Evolutionary conservation across 2,888 invertebrate species (phyloP), one percentile per base, ranked within the genome.

Genomic region (Rhorus exstirpatorius): DNA sequence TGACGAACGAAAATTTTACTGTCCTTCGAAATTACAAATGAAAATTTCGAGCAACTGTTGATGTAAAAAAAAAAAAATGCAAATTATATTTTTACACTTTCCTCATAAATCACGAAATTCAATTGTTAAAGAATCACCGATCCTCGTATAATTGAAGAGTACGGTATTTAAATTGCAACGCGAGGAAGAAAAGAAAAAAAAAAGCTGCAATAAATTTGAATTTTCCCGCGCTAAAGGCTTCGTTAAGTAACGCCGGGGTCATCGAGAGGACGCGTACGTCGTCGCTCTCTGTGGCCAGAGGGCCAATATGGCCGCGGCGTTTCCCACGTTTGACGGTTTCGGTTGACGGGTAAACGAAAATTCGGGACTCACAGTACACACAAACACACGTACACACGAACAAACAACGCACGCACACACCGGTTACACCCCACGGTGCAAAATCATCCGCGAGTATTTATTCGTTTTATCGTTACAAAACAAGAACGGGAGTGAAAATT

Each of bases 311-410:
- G 91, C 90, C 87, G 86, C 79, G 76, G 87, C 85, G 86, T 88
- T 88, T 89, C 88, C 80, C 84, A 87, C 89, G 88, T 90, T 91
- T 91, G 91, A 90, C 89, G 90, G 90, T 85, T 89, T 87, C 84
- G 79, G 76, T 61, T 84, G 83, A 83, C 83, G 81, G 81, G 75
- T 79, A 81, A 77, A 80, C 72, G 76, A 86, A 86, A 88, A 88
- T 87, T 87, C 85, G 85, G 88, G 89, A 87, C 89, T 89, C 88
- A 88, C 78, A 84, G 83, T 83, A 49, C 63, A 24, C 67, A 58
- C 46, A 67, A 26, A 60, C 61, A 61, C 83, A 41, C 41, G 38
- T n/a, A 53, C 55, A 46, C 7, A 35, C 67, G 4, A 60, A 38
- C 26, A 49, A 26, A 51, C 19, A 67, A 24, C 3, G 35, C 46